Conservation (phyloP, 2,797 vertebrate genomes). For the Cryptoprocta ferox region DNA sequence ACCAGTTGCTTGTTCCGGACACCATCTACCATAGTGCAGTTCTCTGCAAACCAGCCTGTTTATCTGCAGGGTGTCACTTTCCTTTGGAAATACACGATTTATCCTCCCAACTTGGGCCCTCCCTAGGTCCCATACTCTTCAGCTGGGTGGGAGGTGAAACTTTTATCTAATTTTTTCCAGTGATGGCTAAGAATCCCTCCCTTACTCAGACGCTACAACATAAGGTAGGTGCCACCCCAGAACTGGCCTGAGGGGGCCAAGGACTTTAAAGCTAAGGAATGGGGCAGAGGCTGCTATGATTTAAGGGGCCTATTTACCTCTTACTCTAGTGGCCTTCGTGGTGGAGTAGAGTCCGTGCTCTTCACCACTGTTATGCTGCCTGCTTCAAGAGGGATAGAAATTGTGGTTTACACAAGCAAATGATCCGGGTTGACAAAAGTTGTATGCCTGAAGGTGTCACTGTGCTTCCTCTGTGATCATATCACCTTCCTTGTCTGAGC, state of each 20-base stretch:
- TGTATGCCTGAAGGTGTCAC: not conserved
- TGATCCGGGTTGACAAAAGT: not conserved
- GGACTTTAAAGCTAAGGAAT: not conserved
- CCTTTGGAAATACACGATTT: not conserved
- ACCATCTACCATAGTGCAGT: not conserved
- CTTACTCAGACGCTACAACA: not conserved
- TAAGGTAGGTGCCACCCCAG: not conserved
- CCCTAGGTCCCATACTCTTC: not conserved
- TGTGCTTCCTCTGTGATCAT: not conserved
- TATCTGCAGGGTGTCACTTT: not conserved
- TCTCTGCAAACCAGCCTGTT: not conserved
- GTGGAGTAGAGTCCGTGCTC: not conserved
- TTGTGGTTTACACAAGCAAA: not conserved
- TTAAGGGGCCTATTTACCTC: not conserved
- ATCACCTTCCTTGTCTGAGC: not conserved
- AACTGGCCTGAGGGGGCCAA: not conserved
- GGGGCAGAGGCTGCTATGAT: not conserved
- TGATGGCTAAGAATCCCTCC: not conserved
- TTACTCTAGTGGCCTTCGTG: not conserved
- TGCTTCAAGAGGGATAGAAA: not conserved
- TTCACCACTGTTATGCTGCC: not conserved
- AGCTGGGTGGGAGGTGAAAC: not conserved
- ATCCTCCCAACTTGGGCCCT: not conserved
- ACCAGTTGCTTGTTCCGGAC: not conserved
- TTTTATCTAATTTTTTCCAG: not conserved